These are phyloP conservation scores for Frankliniella intonsa DNA, from an alignment of 2,888 invertebrate species.

Conservation along the genomic window DNA sequence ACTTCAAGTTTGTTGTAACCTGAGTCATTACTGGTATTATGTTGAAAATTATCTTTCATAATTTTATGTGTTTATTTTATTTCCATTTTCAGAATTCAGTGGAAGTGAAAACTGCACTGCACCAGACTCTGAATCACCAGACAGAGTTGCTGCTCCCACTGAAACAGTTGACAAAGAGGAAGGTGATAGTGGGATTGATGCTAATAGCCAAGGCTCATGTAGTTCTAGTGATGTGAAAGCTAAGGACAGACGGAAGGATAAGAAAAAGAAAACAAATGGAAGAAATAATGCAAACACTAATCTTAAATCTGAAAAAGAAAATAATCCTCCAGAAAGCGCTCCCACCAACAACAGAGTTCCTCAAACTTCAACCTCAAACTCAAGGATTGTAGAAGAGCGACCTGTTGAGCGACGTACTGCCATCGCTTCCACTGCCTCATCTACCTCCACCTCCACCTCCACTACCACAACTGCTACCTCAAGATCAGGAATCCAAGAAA, in stretches of 20 bases:
- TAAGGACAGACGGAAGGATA: conserved; percentile 62
- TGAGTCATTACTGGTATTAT: not conserved
- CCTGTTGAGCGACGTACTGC: not conserved
- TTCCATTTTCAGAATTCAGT: not conserved
- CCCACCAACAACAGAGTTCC: not conserved
- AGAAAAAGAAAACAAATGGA: conserved; percentile 58
- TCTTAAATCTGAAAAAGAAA: conserved; percentile 20
- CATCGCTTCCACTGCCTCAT: conserved; percentile 5
- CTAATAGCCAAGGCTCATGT: conserved; percentile 82
- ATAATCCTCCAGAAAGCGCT: not conserved
- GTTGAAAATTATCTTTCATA: not conserved
- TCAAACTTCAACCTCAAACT: not conserved
- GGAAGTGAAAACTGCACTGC: not conserved
- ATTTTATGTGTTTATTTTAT: not conserved
- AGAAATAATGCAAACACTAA: conserved; percentile 31
- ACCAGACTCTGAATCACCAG: not conserved
- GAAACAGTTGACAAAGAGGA: conserved; percentile 63
- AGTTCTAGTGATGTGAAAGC: conserved; percentile 79
- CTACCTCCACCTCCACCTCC: not conserved
- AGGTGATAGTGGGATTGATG: conserved; percentile 85
- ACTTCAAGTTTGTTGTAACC: not conserved
- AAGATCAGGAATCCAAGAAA: not conserved
- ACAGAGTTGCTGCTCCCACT: not conserved
- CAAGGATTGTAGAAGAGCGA: not conserved
- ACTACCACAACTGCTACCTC: not conserved